Percentiles rank a stretch among this genome's conserved stretches.
Conservation (phyloP, 2,888 invertebrate genomes). For the Dysmachus trigonus region DNA sequence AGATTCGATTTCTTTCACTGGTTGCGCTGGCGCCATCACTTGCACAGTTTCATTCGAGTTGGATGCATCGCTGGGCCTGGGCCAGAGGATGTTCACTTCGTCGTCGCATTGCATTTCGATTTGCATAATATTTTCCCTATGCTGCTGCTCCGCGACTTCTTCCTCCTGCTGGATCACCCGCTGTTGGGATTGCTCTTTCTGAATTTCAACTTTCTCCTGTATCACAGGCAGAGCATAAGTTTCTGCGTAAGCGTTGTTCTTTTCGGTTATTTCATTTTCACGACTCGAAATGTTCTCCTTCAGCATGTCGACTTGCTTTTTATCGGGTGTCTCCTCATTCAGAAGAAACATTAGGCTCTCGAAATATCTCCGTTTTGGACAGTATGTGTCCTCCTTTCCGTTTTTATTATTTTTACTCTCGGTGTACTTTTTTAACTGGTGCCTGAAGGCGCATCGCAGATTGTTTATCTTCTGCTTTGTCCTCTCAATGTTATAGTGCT, state of each 20-base stretch:
- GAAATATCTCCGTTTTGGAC: constrained; percentile 62
- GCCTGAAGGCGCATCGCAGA: constrained; percentile 62
- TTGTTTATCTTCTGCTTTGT: constrained; percentile 64
- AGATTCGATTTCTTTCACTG: constrained; percentile 5
- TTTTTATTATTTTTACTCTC: constrained; percentile 60
- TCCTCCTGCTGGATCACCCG: background rate
- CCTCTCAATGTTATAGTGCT: constrained; percentile 62
- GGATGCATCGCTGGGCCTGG: constrained; percentile 29
- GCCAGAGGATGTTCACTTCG: constrained; percentile 49
- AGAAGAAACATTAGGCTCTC: constrained; percentile 63
- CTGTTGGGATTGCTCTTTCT: constrained; percentile 44
- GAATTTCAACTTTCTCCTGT: constrained; percentile 47
- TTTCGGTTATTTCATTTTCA: background rate
- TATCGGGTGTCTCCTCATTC: constrained; percentile 59
- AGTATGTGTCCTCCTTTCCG: constrained; percentile 62
- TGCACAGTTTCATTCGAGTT: constrained; percentile 40
- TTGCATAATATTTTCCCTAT: constrained; percentile 44
- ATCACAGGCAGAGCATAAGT: constrained; percentile 4
- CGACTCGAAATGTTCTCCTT: background rate
- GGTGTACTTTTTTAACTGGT: constrained; percentile 61
- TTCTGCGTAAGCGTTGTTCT: constrained; percentile 6
- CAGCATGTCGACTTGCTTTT: constrained; percentile 52
- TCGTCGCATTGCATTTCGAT: constrained; percentile 52
- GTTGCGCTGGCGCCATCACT: background rate
- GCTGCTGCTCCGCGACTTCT: background rate